Evolutionary conservation across 2,797 vertebrate species (phyloP).

Genomic region (Crenuchus spilurus): DNA sequence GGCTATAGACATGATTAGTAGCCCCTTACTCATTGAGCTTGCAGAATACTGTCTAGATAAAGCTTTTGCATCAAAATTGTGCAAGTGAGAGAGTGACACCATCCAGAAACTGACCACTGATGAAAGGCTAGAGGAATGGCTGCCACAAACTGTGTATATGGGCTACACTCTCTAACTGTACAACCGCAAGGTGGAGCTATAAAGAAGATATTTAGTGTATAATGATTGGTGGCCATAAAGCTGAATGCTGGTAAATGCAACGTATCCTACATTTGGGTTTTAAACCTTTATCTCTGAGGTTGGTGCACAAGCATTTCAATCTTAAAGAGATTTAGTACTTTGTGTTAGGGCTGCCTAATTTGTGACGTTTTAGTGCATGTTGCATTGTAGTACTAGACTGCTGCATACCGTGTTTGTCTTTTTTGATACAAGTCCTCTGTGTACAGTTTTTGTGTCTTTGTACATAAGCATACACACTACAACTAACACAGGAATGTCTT

Average conservation of each 20-base stretch:
- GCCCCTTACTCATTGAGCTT: background rate
- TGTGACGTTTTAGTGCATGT: constrained; percentile 1
- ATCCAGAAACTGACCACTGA: too few relatives aligned
- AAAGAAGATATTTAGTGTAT: too few relatives aligned
- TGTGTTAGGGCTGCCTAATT: background rate
- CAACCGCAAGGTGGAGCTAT: too few relatives aligned
- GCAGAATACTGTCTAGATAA: background rate
- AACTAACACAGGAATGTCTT: constrained; percentile 10
- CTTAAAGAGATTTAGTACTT: background rate
- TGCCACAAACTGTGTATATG: too few relatives aligned
- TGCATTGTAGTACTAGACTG: constrained; percentile 13
- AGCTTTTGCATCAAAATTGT: background rate
- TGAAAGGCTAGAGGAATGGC: too few relatives aligned
- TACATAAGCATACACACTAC: background rate
- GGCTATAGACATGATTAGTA: background rate
- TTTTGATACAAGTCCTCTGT: constrained; percentile 14
- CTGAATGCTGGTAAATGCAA: too few relatives aligned
- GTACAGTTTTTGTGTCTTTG: constrained; percentile 19
- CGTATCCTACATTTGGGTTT: too few relatives aligned
- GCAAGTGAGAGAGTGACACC: too few relatives aligned
- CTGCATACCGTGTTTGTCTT: constrained; percentile 7
- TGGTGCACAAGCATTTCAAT: too few relatives aligned
- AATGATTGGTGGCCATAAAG: too few relatives aligned
- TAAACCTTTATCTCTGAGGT: too few relatives aligned
- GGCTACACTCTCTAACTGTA: too few relatives aligned